Evolutionary conservation across 2,113 vertebrate genomes (phyloP).

Genomic region (Sitta europaea): DNA sequence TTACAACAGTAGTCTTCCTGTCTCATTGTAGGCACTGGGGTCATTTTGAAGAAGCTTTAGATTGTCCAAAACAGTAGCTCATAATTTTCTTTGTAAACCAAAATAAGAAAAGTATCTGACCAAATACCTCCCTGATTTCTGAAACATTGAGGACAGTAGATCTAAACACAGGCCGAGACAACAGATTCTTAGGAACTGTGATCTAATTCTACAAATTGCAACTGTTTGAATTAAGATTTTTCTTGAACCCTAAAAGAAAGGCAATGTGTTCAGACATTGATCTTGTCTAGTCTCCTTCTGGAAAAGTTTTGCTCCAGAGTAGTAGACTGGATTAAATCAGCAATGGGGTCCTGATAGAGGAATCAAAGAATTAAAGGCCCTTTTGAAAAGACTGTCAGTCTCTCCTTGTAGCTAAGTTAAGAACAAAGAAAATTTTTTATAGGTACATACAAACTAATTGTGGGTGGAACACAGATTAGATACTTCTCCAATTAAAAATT

Average conservation of each 20-base stretch:
- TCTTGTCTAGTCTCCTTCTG: background rate
- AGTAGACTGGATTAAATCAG: background rate
- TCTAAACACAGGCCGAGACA: fast-evolving
- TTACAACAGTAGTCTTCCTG: background rate
- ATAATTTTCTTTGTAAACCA: background rate
- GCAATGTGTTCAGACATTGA: background rate
- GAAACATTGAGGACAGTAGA: background rate
- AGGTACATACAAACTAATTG: background rate
- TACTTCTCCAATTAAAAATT: background rate
- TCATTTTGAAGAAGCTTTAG: background rate
- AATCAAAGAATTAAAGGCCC: too few relatives aligned
- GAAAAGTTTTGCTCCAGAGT: background rate
- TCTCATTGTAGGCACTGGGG: background rate
- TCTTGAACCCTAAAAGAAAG: background rate
- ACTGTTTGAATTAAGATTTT: background rate
- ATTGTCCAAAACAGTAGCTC: background rate
- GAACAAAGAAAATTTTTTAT: background rate
- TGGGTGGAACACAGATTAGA: background rate
- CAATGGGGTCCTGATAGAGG: background rate
- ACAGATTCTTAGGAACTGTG: background rate
- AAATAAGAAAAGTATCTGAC: background rate
- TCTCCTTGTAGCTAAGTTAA: background rate
- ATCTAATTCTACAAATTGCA: background rate
- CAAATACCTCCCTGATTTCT: background rate
- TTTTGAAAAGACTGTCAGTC: too few relatives aligned